A percentile compares a stretch with the other conserved stretches of the same genome.
Conservation (phyloP, 2,888 invertebrate genomes). For the Drosophila mimica region DNA sequence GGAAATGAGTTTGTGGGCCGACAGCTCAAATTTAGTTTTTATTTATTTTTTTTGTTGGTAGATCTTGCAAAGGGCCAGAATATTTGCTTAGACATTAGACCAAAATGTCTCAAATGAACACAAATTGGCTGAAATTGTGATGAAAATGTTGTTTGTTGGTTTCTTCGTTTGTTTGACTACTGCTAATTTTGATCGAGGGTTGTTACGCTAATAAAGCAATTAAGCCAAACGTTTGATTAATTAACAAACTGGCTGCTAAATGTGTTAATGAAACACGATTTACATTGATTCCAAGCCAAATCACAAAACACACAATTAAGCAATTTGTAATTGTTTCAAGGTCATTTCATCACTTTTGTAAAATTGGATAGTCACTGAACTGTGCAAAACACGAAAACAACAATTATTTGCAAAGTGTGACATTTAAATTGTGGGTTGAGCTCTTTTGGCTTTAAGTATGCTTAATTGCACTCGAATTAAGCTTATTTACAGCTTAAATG, state of each 20-base stretch:
- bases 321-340: conserved; percentile 47
- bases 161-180: conserved; percentile 7
- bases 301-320: conserved; percentile 1
- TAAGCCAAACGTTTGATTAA: conserved; percentile 68
- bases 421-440: background rate
- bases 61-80: conserved; percentile 33
- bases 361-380: conserved; percentile 22
- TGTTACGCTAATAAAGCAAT: conserved; percentile 67
- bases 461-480: conserved; percentile 5
- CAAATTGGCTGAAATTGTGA: conserved; percentile 25
- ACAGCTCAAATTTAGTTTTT: conserved; percentile 23
- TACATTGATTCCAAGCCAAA: conserved; percentile 53
- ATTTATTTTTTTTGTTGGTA: conserved; percentile 7
- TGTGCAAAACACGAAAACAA: background rate
- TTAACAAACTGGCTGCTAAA: conserved; percentile 47
- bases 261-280: conserved; percentile 62
- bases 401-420: background rate
- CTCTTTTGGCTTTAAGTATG: background rate
- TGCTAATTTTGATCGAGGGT: conserved; percentile 1
- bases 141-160: conserved; percentile 35
- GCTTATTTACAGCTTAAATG: background rate
- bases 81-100: conserved; percentile 58
- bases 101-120: conserved; percentile 8
- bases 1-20: conserved; percentile 64
- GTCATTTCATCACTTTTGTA: conserved; percentile 26